Conservation (phyloP, 2,888 invertebrate species). For the Agonopterix alstromeriana region DNA sequence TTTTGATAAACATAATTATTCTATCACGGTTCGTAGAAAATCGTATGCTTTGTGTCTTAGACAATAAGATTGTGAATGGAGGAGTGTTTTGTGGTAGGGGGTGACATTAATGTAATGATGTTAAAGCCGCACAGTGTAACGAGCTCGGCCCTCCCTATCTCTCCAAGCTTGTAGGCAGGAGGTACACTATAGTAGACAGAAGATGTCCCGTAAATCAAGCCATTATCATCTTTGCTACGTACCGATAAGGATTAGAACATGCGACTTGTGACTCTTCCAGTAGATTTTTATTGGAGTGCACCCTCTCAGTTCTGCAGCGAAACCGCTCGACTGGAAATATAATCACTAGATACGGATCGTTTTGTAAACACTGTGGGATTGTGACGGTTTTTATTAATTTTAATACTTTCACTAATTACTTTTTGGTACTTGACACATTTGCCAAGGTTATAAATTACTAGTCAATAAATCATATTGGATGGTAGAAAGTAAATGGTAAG, state of each 20-base stretch:
- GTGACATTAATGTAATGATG: conserved; percentile 43
- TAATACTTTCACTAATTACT: conserved; percentile 17
- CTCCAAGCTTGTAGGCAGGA: neutral
- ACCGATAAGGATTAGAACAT: too few species aligned
- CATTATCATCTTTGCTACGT: too few species aligned
- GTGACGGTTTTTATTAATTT: conserved; percentile 22
- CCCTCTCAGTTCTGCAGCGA: conserved; percentile 21
- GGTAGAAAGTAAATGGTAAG: too few species aligned
- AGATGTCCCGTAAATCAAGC: too few species aligned
- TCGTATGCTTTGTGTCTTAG: conserved; percentile 8
- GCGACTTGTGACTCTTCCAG: too few species aligned
- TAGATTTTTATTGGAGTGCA: conserved; percentile 7
- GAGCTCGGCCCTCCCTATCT: conserved; percentile 22
- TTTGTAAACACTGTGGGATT: conserved; percentile 40
- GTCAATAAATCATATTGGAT: too few species aligned
- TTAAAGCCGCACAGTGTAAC: conserved; percentile 46
- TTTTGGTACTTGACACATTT: neutral
- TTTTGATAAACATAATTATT: conserved; percentile 18
- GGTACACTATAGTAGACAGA: neutral
- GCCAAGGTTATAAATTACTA: too few species aligned
- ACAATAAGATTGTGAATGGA: too few species aligned
- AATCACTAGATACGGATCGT: conserved; percentile 59
- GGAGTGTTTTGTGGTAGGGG: too few species aligned
- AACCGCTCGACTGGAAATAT: conserved; percentile 63
- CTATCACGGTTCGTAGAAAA: conserved; percentile 3